Conservation (phyloP, 2,888 invertebrate genomes). For the Capitulum mitella region DNA sequence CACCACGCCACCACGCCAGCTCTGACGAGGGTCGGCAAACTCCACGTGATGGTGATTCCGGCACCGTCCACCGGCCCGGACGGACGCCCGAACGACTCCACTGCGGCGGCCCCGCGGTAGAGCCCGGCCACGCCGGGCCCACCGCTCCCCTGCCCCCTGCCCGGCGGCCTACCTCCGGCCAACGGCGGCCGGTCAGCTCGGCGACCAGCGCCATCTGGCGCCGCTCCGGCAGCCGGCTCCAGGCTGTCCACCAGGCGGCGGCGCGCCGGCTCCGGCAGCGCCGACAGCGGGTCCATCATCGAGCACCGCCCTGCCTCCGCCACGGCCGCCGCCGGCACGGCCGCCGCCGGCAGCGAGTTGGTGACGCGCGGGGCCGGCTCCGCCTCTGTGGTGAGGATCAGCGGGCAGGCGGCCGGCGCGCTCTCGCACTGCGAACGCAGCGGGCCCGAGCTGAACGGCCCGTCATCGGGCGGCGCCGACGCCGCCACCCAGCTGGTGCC, state of each 20-base stretch:
- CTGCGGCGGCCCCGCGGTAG: too few relatives aligned
- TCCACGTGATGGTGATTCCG: too few relatives aligned
- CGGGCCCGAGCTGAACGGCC: not conserved
- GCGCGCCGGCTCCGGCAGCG: not conserved
- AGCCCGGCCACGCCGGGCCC: too few relatives aligned
- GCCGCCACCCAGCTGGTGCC: not conserved
- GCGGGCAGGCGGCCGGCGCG: not conserved
- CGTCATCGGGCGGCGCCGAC: not conserved
- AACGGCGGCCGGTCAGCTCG: not conserved
- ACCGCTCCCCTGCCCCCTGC: too few relatives aligned
- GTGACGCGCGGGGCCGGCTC: not conserved
- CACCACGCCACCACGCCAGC: too few relatives aligned
- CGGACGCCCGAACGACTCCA: too few relatives aligned
- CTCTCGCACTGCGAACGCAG: not conserved
- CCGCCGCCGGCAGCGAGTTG: not conserved
- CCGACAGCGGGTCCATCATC: slow-evolving; percentile 1
- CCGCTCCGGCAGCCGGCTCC: not conserved
- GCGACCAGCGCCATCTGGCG: not conserved
- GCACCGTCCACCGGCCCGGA: too few relatives aligned
- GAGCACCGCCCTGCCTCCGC: not conserved
- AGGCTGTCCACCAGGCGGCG: not conserved
- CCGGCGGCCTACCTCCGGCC: not conserved
- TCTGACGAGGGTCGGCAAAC: too few relatives aligned
- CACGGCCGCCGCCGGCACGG: not conserved
- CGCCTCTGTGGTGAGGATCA: not conserved